Base-by-base conservation (phyloP, 2,888 invertebrate species). In the Pandemis cinnamomeana region DNA sequence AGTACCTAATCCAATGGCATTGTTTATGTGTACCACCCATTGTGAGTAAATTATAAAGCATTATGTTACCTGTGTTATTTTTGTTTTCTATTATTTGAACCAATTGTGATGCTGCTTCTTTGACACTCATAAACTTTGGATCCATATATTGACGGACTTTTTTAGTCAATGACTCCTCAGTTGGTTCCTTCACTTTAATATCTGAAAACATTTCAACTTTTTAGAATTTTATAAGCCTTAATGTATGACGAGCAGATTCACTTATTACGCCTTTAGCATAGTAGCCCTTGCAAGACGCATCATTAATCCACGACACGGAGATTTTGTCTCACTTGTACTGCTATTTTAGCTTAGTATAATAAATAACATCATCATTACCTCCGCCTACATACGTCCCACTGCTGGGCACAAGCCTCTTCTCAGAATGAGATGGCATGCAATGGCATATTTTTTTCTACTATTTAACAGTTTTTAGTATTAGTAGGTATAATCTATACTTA, bases 111-210 rank as follows among this genome's bases (percentile, higher is more conserved):
- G 98, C 96, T 27, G 99, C 99, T 93, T 98, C 97, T 66, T 95
- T 95, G 0, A 97, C 98, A 58, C 96, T 96, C 99, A 99, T 99
- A 88, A 98, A 99, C 81, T 97, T 95, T 0, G 99, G 98, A 5
- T 99, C 98, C 96, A 99, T 97, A 89, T 97, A 99, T 82, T 98
- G 97, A 78, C 97, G 96, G 78, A 97, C 96, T 86, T 98, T 98
- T 89, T 96, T 98, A 84, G 97, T 97, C 79, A 99, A 88, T 83
- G 99, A 99, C 88, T 99, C 99, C 78, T 97, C 95, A 41, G 98
- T 98, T 77, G 99, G 99, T 89, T 99, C 99, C 91, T 99, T 99
- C 1, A 99, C 98, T 95, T 99, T 99, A 76, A 99, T 99, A 93
- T 99, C 99, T 96, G 95, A 83, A 93, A 91, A 44, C 15, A 70